Evolutionary conservation across 2,113 vertebrate species (phyloP), one percentile per base, ranked within the genome.

Genomic region (Pithys albifrons): DNA sequence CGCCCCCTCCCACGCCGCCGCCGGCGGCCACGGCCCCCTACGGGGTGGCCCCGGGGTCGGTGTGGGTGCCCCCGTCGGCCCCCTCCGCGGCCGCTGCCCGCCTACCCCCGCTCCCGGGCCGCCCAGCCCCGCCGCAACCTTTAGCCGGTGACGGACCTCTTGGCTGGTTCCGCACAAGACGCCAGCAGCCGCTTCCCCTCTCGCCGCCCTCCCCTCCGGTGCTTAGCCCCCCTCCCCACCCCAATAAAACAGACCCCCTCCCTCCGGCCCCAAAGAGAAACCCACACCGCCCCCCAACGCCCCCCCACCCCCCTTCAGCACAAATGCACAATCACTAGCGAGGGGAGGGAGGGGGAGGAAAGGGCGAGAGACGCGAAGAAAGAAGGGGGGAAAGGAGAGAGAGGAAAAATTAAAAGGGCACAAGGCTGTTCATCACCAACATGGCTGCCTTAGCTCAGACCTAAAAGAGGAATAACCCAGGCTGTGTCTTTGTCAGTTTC

Each of bases 361-460:
- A 97, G 97, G 97, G 96, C 97, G 96, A 95, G 98, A 97, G 85
- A 73, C 76, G 75, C 93, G 92, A 93, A 96, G 76, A 95, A 95
- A 95, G 87, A 90, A 87, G 93, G 92, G 93, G 97, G 97, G 96
- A 97, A 95, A 95, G 89, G 93, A 96, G 94, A 96, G 95, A 95
- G 95, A 97, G 95, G 89, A 93, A 94, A 95, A 98, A 98, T 97
- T 94, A 97, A 97, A 98, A 98, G 98, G 97, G 98, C 97, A 98
- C 97, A 97, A 97, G 98, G 98, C 98, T 98, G 97, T 98, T 98
- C 98, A 98, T 98, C 98, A 98, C 98, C 99, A 99, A 99, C 99
- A 99, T 99, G 99, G 99, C 99, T 99, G 99, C 99, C 99, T 99
- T 93, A 96, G 98, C 98, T 98, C 97, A 99, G 98, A 99, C 98